Conservation (phyloP, 2,797 vertebrate species). For the Sternotherus odoratus region DNA sequence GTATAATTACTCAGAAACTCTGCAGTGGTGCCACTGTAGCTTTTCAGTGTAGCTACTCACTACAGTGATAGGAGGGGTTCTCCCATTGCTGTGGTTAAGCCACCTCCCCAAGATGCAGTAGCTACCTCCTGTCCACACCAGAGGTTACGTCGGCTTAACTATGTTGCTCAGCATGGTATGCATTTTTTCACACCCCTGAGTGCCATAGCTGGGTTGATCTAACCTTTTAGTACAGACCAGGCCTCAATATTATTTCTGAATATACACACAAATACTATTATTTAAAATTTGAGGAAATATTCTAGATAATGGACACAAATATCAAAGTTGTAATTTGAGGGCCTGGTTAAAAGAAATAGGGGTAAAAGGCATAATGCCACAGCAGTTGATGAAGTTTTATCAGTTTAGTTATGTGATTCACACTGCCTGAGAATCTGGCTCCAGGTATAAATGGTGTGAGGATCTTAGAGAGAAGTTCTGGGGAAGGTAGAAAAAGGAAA, state of each 20-base stretch:
- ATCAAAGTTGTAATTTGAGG: neutral
- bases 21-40: neutral
- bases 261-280: neutral
- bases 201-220: neutral
- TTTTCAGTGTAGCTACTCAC: neutral
- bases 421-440: neutral
- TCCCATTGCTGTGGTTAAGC: neutral
- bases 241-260: neutral
- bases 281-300: neutral
- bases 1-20: neutral
- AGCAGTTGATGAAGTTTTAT: neutral
- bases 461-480: neutral
- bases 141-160: neutral
- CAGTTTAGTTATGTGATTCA: neutral
- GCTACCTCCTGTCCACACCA: neutral
- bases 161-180: neutral
- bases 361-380: neutral
- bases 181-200: neutral
- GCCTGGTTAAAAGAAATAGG: neutral
- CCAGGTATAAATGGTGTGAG: neutral
- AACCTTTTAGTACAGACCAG: neutral
- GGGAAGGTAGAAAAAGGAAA: neutral
- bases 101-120: neutral
- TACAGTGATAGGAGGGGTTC: neutral
- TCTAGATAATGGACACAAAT: neutral